Evolutionary conservation across 2,113 vertebrate species (phyloP).

Genomic region (Gulo gulo): DNA sequence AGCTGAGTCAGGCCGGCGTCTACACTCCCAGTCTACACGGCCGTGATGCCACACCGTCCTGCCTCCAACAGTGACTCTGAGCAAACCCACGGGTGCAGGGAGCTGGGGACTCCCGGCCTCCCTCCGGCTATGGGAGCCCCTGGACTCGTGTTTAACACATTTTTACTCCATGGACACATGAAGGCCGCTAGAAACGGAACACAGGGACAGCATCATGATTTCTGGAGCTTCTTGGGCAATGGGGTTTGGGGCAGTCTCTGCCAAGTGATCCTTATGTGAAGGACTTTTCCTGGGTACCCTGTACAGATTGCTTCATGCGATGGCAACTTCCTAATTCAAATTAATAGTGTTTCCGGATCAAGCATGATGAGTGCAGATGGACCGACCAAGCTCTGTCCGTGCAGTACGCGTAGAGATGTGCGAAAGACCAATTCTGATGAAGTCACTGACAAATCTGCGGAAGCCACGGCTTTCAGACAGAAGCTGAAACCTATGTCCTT

Average conservation of each 20-base stretch:
- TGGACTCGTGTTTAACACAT: rapidly evolving
- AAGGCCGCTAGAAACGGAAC: not conserved
- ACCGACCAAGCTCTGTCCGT: not conserved
- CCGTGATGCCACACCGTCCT: rapidly evolving
- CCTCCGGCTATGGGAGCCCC: rapidly evolving
- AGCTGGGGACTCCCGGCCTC: rapidly evolving
- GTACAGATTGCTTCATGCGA: not conserved
- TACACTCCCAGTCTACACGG: not conserved
- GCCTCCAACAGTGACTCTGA: rapidly evolving
- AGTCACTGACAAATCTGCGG: rapidly evolving
- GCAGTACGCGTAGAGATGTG: rapidly evolving
- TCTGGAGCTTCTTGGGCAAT: not conserved
- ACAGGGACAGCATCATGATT: rapidly evolving
- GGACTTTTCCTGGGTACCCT: not conserved
- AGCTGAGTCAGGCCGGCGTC: rapidly evolving
- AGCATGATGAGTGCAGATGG: too few species aligned
- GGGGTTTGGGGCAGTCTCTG: not conserved
- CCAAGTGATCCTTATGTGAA: rapidly evolving
- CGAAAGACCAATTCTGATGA: not conserved
- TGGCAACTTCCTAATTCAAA: not conserved
- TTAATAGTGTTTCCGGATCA: not conserved
- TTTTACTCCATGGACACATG: not conserved
- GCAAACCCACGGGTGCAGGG: rapidly evolving
- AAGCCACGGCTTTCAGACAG: not conserved
- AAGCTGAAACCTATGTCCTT: rapidly evolving